Conservation (phyloP, 2,797 vertebrate species). For the Valencia hispanica region DNA sequence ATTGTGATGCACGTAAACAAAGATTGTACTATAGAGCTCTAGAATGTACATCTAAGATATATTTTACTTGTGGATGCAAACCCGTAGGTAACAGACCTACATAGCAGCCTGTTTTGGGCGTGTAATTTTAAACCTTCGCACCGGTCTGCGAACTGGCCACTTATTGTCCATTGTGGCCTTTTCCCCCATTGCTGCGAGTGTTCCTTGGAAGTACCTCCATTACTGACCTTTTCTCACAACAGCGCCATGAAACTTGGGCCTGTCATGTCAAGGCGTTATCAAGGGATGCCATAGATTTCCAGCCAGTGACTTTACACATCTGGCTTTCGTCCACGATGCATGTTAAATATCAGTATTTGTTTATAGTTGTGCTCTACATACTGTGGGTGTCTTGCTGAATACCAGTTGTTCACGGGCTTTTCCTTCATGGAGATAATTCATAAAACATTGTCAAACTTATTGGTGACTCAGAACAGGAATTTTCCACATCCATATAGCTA, state of each 20-base stretch:
- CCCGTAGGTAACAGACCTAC: conserved; percentile 14
- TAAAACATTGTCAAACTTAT: conserved; percentile 68
- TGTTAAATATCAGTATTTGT: conserved; percentile 8
- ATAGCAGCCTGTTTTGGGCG: conserved; percentile 34
- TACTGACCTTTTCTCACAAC: conserved; percentile 69
- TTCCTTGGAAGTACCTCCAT: conserved; percentile 49
- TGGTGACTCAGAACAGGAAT: conserved; percentile 75
- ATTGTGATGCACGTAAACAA: neutral
- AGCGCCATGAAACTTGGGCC: conserved; percentile 63
- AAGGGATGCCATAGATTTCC: conserved; percentile 62
- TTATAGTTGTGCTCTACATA: neutral
- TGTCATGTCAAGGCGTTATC: conserved; percentile 65
- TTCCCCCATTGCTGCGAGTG: conserved; percentile 44
- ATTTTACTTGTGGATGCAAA: conserved; percentile 14
- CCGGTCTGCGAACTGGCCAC: conserved; percentile 40
- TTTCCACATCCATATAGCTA: conserved; percentile 76
- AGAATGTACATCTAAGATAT: neutral
- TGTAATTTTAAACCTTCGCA: conserved; percentile 59
- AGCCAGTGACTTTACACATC: conserved; percentile 61
- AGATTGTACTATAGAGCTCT: neutral
- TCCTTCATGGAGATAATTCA: conserved; percentile 35
- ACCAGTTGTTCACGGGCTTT: conserved; percentile 8
- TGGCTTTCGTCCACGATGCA: conserved; percentile 39
- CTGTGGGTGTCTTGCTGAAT: conserved; percentile 8
- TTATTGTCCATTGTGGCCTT: conserved; percentile 62